Evolutionary conservation across 2,797 vertebrate species (phyloP).

Genomic region (Crypturellus tataupa): DNA sequence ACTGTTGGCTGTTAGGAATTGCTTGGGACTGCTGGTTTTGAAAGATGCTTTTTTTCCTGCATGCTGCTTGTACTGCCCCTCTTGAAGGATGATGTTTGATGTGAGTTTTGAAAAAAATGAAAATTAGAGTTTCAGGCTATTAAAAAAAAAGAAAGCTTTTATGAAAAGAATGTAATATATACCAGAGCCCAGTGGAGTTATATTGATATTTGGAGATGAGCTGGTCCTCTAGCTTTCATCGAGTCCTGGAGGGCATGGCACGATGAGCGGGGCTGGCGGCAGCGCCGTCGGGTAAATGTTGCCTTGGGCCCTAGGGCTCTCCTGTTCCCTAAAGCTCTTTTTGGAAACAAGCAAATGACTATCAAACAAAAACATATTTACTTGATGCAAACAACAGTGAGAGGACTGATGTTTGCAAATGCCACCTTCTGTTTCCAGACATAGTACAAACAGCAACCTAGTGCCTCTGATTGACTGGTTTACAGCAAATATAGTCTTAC

Average conservation of each 20-base stretch:
- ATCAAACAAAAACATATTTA: conserved; percentile 52
- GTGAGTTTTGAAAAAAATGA: neutral
- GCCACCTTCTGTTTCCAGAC: conserved; percentile 45
- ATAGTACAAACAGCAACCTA: conserved; percentile 47
- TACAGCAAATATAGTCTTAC: conserved; percentile 35
- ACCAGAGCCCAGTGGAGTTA: neutral
- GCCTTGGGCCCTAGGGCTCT: neutral
- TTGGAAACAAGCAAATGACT: conserved; percentile 46
- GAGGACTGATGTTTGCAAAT: conserved; percentile 63
- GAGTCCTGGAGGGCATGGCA: neutral
- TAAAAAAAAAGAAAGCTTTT: neutral
- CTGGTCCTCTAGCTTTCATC: neutral
- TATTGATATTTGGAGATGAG: neutral
- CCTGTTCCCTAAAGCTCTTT: conserved; percentile 17
- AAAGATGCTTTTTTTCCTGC: neutral
- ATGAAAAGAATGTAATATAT: neutral
- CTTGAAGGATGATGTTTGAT: neutral
- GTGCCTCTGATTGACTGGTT: neutral
- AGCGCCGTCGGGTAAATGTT: neutral
- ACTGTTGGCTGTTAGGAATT: neutral
- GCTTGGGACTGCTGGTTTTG: neutral
- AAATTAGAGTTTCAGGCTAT: neutral
- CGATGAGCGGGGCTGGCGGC: neutral
- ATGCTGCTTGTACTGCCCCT: neutral
- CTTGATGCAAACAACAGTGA: conserved; percentile 22